Evolutionary conservation across 2,797 vertebrate species (phyloP).

Genomic region (Pangasius mekongensis): DNA sequence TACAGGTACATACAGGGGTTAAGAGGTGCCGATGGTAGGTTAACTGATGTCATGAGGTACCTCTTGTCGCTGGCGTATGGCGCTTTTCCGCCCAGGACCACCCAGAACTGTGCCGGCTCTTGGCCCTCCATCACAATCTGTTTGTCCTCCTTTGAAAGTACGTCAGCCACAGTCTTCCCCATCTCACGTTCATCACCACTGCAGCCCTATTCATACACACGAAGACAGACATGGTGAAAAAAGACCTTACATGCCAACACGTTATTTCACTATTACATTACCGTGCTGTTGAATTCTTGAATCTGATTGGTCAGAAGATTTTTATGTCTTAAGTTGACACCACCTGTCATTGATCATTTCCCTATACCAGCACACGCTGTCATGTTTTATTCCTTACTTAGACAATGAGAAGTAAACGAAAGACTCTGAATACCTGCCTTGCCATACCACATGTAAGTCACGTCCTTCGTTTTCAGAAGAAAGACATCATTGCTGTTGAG

Average conservation of each 20-base stretch:
- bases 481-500: conserved; percentile 90
- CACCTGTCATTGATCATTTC: not conserved
- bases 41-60: conserved; percentile 62
- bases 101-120: conserved; percentile 90
- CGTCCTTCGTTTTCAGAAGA: conserved; percentile 76
- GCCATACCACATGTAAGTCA: conserved; percentile 89
- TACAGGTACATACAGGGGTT: not conserved
- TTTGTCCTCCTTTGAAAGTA: conserved; percentile 84
- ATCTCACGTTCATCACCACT: conserved; percentile 89
- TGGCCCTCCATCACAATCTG: conserved; percentile 87
- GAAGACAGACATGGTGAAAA: conserved; percentile 7
- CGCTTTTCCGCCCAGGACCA: conserved; percentile 86
- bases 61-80: conserved; percentile 86
- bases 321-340: not conserved
- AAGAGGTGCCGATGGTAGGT: not conserved
- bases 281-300: not conserved
- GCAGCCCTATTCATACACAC: conserved; percentile 79
- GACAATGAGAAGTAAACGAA: not conserved
- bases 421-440: conserved; percentile 75
- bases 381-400: not conserved
- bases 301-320: not conserved
- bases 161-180: conserved; percentile 81
- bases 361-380: not conserved
- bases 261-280: not conserved
- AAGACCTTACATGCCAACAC: not conserved